phyloP scores from a whole-genome alignment of 1,140 invertebrate species.

The Monomorium pharaonis region DNA sequence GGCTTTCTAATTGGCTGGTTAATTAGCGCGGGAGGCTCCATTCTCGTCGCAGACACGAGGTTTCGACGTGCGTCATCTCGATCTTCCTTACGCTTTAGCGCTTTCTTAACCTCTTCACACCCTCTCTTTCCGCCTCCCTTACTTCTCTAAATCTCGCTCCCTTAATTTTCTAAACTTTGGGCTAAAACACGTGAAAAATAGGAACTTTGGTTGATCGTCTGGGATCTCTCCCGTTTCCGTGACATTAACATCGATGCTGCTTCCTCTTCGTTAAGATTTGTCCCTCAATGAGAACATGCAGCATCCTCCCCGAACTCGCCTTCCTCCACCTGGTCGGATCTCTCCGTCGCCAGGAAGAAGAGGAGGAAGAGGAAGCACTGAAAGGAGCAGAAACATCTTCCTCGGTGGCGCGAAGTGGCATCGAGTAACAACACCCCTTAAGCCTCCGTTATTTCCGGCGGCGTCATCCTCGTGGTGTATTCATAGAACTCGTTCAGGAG shows the following conservation, averaged over 20 bases:
- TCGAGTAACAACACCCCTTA: slow-evolving; percentile 66
- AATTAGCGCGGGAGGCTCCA: slow-evolving; percentile 82
- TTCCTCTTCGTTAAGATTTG: slow-evolving; percentile 50
- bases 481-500: slow-evolving; percentile 53
- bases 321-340: slow-evolving; percentile 71
- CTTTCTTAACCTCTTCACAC: neutral
- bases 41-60: slow-evolving; percentile 76
- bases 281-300: slow-evolving; percentile 54
- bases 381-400: slow-evolving; percentile 68
- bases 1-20: slow-evolving; percentile 83
- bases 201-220: slow-evolving; percentile 84
- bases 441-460: slow-evolving; percentile 56
- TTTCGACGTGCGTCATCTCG: slow-evolving; percentile 64
- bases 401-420: slow-evolving; percentile 39
- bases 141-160: slow-evolving; percentile 42
- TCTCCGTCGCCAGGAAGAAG: slow-evolving; percentile 72
- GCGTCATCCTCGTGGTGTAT: slow-evolving; percentile 17
- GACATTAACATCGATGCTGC: slow-evolving; percentile 47
- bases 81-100: neutral
- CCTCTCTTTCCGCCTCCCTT: slow-evolving; percentile 34
- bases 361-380: slow-evolving; percentile 57
- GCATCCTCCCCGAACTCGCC: slow-evolving; percentile 38
- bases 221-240: slow-evolving; percentile 48
- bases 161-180: slow-evolving; percentile 61
- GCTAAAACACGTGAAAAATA: slow-evolving; percentile 83